A percentile compares a stretch with the other conserved stretches of the same genome.
Conservation (phyloP, 2,888 invertebrate genomes). For the Cheilosia impressa region DNA sequence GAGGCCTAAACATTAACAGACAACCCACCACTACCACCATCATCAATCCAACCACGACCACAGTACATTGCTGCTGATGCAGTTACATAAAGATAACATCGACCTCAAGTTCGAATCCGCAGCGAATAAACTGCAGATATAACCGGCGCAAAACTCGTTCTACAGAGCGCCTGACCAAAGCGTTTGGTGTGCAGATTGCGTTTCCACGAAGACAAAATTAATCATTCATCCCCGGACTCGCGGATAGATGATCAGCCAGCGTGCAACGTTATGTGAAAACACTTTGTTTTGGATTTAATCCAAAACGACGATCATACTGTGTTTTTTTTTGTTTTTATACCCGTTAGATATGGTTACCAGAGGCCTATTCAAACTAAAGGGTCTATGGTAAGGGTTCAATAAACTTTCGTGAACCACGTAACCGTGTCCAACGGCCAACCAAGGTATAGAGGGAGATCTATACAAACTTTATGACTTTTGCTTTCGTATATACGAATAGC, state of each 20-base stretch:
- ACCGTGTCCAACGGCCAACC: conserved; percentile 29
- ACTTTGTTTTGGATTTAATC: conserved; percentile 28
- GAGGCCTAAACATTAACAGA: conserved; percentile 33
- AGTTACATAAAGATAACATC: conserved; percentile 72
- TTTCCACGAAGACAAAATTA: conserved; percentile 50
- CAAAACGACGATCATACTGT: conserved; percentile 18
- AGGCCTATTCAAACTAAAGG: conserved; percentile 26
- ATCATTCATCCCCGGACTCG: conserved; percentile 20
- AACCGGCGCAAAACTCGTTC: conserved; percentile 56
- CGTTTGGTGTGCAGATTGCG: conserved; percentile 55
- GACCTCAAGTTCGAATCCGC: conserved; percentile 69
- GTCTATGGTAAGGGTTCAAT: conserved; percentile 50
- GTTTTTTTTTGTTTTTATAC: not conserved
- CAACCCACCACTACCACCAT: conserved; percentile 27
- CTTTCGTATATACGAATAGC: conserved; percentile 31
- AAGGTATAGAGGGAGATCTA: conserved; percentile 3
- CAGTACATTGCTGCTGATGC: conserved; percentile 32
- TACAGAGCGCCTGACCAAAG: conserved; percentile 3
- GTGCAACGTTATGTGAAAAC: conserved; percentile 48
- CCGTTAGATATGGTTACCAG: conserved; percentile 36
- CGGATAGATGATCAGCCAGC: not conserved
- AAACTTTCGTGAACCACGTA: conserved; percentile 52
- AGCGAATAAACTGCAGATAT: conserved; percentile 50
- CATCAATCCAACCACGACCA: conserved; percentile 3
- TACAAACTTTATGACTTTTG: conserved; percentile 33